A percentile compares a stretch with the other conserved stretches of the same genome.
phyloP scores from a whole-genome alignment of 2,113 vertebrate species.

The Chamaetylas fuelleborni region DNA sequence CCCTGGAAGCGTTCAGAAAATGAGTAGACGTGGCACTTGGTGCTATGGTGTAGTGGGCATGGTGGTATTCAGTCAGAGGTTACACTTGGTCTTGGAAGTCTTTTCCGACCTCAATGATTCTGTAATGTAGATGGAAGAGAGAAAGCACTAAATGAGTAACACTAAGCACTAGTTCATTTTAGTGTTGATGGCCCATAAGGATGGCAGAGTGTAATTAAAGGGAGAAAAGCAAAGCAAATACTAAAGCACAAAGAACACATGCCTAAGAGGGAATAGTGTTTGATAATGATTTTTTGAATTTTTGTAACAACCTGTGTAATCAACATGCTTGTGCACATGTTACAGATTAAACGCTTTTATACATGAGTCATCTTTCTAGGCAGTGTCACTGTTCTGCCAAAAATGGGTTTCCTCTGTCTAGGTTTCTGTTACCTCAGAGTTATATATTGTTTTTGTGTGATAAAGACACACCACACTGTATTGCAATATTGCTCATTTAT shows the following conservation, averaged over 20 bases:
- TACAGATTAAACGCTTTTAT: background rate
- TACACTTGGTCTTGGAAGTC: background rate
- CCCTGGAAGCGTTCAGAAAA: background rate
- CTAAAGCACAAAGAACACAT: background rate
- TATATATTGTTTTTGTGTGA: background rate
- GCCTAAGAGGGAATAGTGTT: background rate
- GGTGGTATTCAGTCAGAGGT: background rate
- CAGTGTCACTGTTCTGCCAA: background rate
- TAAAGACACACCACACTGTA: background rate
- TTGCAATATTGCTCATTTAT: background rate
- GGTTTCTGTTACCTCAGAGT: background rate
- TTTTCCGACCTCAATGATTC: background rate
- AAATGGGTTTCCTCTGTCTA: background rate
- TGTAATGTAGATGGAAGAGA: background rate
- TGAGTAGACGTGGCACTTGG: rapidly evolving
- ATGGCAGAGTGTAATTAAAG: background rate
- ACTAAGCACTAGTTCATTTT: background rate
- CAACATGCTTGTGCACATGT: background rate
- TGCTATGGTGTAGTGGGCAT: background rate
- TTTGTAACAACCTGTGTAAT: background rate
- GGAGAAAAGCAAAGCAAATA: background rate
- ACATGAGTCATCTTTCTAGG: background rate
- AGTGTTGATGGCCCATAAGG: background rate
- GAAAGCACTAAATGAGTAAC: background rate
- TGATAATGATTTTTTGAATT: background rate